Evolutionary conservation across 2,797 vertebrate genomes (phyloP), one percentile per base, ranked within the genome.

Genomic region (Anguilla megastoma): DNA sequence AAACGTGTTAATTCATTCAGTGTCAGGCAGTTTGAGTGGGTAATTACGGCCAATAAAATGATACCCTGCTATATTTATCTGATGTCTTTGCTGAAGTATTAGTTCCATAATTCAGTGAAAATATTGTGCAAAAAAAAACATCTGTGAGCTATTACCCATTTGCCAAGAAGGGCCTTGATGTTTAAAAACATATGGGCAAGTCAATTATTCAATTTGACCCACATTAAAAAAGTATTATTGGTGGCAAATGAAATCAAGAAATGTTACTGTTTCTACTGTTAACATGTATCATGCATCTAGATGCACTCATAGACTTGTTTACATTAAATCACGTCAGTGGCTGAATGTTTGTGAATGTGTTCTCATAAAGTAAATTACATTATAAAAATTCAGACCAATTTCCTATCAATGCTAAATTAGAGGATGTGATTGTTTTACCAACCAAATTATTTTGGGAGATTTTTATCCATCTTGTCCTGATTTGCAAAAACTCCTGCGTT

Each of bases 1-100:
- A 89, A 91, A 92, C 6, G 92, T 84, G 91, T 91, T 93, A 93
- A 93, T 92, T 90, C 90, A 93, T 92, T 92, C 91, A 80, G 91
- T 82, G 91, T 91, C 90, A 92, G 92, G 90, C 87, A 90, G 92
- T 91, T 90, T 90, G 91, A 92, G 92, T 90, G 89, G 89, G 91
- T 92, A 91, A 92, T 91, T 91, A 91, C 87, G 89, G 90, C 88
- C 89, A 89, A 90, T 80, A 89, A 92, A 91, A 91, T 90, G 88
- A 90, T 84, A 85, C 85, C 86, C 87, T 89, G 84, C 91, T 92
- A 92, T 93, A 92, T 94, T 93, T 90, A 92, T 92, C 88, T 92
- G 90, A 91, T 91, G 90, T 88, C 89, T 89, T 90, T 88, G 41
- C 89, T 88, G 88, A 87, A 87, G 85, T 80, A 33, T 89, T 85